These are phyloP conservation scores for Reticulitermes speratus DNA, from an alignment of 1,140 invertebrate genomes.

Conservation along the genomic window DNA sequence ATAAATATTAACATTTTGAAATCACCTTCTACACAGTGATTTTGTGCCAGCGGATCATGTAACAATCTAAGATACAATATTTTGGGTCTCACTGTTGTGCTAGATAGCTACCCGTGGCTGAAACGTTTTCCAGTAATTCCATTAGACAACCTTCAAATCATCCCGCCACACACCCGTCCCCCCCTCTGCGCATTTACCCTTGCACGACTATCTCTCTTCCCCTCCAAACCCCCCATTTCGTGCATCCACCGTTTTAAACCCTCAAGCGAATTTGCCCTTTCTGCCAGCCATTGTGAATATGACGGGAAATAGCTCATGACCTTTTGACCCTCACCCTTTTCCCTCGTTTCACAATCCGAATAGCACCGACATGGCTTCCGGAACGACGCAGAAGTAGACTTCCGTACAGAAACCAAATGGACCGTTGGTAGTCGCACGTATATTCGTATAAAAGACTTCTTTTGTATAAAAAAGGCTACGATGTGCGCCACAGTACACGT, in stretches of 20 bases:
- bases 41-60: too few relatives aligned
- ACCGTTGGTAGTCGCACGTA: background rate
- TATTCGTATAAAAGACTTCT: background rate
- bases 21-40: too few relatives aligned
- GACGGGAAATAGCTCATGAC: slow-evolving; percentile 17
- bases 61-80: background rate
- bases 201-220: background rate
- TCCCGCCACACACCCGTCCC: background rate
- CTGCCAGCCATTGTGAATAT: background rate
- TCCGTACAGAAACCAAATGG: slow-evolving; percentile 5
- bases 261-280: slow-evolving; percentile 10
- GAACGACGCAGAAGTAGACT: background rate
- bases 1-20: too few relatives aligned
- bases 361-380: background rate
- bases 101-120: background rate
- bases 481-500: too few relatives aligned
- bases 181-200: background rate
- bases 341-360: background rate
- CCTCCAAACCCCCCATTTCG: background rate
- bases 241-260: slow-evolving; percentile 11
- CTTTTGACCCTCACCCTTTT: slow-evolving; percentile 13
- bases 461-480: too few relatives aligned
- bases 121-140: slow-evolving; percentile 16
- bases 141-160: slow-evolving; percentile 13
- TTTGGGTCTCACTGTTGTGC: background rate